phyloP scores from a whole-genome alignment of 2,888 invertebrate species.

The Bellardia pandia region DNA sequence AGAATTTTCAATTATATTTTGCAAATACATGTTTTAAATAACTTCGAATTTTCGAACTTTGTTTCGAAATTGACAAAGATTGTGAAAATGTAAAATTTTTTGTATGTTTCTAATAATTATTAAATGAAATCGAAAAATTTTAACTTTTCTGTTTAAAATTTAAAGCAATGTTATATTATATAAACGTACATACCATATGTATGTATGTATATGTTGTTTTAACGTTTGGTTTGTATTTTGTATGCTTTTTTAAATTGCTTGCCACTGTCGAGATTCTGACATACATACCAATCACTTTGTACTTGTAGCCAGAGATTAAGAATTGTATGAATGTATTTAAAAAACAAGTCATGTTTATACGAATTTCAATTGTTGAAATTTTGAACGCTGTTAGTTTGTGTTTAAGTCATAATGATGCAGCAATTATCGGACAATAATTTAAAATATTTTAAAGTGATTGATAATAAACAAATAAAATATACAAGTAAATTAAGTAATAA shows the following conservation, averaged over 20 bases:
- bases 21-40: no score
- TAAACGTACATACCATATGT: no score
- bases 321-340: neutral
- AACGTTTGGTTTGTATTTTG: neutral
- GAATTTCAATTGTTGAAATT: neutral
- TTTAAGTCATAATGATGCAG: neutral
- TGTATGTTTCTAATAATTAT: no score
- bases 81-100: no score
- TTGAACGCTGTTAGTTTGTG: neutral
- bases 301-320: neutral
- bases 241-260: neutral
- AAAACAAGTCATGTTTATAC: conserved; percentile 12
- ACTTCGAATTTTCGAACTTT: no score
- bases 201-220: neutral
- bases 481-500: neutral
- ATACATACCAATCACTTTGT: neutral
- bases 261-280: neutral
- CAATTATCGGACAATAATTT: neutral
- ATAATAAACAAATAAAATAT: neutral
- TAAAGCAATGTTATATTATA: no score
- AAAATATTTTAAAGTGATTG: neutral
- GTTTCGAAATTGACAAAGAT: no score
- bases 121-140: no score
- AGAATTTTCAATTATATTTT: no score
- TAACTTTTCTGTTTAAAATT: no score